phyloP scores from a whole-genome alignment of 2,797 vertebrate genomes.

The Tenualosa thibaudeaui region DNA sequence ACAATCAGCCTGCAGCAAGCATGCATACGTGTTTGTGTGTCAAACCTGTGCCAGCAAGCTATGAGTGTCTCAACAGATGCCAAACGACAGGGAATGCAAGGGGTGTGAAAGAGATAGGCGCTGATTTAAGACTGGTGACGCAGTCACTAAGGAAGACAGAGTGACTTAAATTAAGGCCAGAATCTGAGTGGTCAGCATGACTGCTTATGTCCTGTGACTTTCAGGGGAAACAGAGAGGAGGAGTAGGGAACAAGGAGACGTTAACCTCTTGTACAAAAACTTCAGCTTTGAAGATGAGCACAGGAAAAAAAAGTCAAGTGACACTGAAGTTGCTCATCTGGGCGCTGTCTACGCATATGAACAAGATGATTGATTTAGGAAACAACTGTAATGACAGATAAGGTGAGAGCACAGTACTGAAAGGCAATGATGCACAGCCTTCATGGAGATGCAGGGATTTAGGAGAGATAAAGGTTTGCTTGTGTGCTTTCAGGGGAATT shows the following conservation, averaged over 20 bases:
- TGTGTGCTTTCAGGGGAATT: neutral
- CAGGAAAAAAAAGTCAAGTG: neutral
- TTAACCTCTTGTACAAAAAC: neutral
- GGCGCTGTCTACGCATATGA: neutral
- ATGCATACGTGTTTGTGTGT: neutral
- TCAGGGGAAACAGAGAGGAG: conserved; percentile 36
- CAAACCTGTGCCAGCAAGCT: neutral
- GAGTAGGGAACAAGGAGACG: neutral
- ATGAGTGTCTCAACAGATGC: neutral
- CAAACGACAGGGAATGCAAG: neutral
- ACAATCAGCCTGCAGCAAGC: neutral
- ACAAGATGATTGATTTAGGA: neutral
- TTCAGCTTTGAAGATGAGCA: neutral
- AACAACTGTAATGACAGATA: neutral
- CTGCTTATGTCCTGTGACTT: conserved; percentile 53
- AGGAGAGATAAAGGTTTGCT: neutral
- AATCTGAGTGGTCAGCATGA: conserved; percentile 51
- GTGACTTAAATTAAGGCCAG: conserved; percentile 52
- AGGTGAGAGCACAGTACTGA: neutral
- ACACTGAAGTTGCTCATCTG: neutral
- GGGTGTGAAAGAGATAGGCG: conserved; percentile 16
- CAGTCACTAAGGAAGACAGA: conserved; percentile 25
- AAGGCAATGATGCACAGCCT: neutral
- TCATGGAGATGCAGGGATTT: neutral
- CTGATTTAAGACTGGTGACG: conserved; percentile 36